phyloP scores from a whole-genome alignment of 35 echinoderm and acorn worm species.

The Heliocidaris tuberculata region DNA sequence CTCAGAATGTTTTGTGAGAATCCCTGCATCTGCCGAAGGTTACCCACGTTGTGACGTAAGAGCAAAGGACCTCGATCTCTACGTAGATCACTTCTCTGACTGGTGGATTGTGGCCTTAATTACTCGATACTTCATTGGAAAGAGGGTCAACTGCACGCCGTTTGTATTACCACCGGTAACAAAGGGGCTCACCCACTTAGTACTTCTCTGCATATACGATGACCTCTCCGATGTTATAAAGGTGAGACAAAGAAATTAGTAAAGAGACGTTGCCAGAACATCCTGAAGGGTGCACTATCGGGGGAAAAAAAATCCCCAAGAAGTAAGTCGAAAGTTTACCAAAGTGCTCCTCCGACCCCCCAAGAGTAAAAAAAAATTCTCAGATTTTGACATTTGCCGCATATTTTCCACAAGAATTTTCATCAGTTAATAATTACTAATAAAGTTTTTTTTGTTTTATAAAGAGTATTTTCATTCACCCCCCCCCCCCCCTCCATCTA shows the following conservation, averaged over 20 bases:
- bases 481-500: no score
- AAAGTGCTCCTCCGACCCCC: no score
- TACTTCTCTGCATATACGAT: not conserved
- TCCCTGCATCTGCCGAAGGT: not conserved
- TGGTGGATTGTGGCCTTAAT: not conserved
- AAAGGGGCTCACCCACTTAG: not conserved
- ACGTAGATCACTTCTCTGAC: not conserved
- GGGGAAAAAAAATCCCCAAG: no score
- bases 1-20: not conserved
- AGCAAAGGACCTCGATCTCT: not conserved
- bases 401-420: no score
- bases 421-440: no score
- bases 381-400: no score
- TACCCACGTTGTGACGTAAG: not conserved
- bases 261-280: no score
- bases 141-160: not conserved
- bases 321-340: no score
- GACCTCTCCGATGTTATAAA: not conserved
- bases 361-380: no score
- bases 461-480: no score
- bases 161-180: not conserved
- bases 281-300: no score
- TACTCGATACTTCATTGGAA: not conserved
- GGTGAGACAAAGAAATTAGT: not conserved
- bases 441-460: no score